Conservation (phyloP, 2,888 invertebrate genomes). For the Cerastoderma edule region DNA sequence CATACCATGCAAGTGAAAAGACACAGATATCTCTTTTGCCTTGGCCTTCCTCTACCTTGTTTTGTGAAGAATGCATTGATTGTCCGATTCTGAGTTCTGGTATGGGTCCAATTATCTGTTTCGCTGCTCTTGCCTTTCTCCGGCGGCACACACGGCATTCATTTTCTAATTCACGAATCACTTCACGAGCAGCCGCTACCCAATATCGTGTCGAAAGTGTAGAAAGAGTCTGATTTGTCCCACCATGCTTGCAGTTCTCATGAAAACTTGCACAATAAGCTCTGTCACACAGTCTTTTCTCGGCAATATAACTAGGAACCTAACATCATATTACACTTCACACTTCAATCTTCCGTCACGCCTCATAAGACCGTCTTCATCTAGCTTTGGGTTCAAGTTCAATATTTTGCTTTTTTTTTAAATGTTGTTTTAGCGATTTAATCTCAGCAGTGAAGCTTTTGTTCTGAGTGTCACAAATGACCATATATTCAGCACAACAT, state of each 20-base stretch:
- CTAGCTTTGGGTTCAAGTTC: conserved; percentile 35
- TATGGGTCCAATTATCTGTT: neutral
- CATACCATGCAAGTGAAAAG: conserved; percentile 52
- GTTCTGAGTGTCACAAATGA: conserved; percentile 29
- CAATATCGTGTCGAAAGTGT: neutral
- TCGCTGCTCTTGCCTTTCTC: neutral
- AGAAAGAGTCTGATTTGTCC: neutral
- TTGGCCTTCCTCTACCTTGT: conserved; percentile 44
- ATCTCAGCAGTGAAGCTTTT: conserved; percentile 24
- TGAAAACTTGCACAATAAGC: neutral
- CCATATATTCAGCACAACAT: conserved; percentile 22
- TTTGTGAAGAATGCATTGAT: neutral
- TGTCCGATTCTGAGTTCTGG: neutral
- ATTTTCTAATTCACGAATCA: neutral
- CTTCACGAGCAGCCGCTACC: neutral
- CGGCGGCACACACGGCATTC: neutral
- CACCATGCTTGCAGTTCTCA: neutral
- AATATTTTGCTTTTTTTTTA: conserved; percentile 31
- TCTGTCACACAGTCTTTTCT: neutral
- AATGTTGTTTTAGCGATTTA: conserved; percentile 4
- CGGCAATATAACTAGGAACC: conserved; percentile 51
- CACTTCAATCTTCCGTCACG: conserved; percentile 26
- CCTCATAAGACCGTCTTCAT: conserved; percentile 37
- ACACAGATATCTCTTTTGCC: conserved; percentile 58
- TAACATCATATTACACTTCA: conserved; percentile 40